Evolutionary conservation across 2,888 invertebrate genomes (phyloP).

Genomic region (Cephus sareptanus): DNA sequence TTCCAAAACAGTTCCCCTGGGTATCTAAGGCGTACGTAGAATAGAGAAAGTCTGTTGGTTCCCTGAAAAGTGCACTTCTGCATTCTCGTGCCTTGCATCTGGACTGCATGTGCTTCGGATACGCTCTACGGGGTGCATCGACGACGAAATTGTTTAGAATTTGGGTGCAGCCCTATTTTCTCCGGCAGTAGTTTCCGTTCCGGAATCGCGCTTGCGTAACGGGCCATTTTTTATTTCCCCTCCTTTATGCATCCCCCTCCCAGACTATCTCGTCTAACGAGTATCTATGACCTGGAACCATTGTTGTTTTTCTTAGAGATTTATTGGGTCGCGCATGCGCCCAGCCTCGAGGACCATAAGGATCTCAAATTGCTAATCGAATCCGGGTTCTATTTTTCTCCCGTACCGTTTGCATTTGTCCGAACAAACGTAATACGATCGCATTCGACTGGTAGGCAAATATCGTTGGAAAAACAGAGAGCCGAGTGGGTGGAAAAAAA

Average conservation of each 20-base stretch:
- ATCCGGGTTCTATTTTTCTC: not conserved
- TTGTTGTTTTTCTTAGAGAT: not conserved
- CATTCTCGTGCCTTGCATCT: slow-evolving; percentile 41
- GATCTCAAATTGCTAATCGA: not conserved
- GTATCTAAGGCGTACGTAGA: not conserved
- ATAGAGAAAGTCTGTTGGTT: not conserved
- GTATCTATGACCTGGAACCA: not conserved
- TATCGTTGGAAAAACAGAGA: not conserved
- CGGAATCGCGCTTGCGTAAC: slow-evolving; percentile 5
- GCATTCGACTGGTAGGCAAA: not conserved
- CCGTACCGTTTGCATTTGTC: not conserved
- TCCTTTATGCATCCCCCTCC: not conserved
- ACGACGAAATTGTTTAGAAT: not conserved
- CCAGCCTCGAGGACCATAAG: not conserved
- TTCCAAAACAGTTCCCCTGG: too few species aligned
- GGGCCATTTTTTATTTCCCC: not conserved
- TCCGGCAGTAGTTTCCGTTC: not conserved
- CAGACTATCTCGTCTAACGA: not conserved
- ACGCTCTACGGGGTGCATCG: slow-evolving; percentile 22
- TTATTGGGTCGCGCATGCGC: not conserved
- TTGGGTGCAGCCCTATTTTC: not conserved
- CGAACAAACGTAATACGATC: not conserved
- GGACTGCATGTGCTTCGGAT: slow-evolving; percentile 47
- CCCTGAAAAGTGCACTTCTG: not conserved
- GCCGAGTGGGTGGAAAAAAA: not conserved